Base-by-base conservation (phyloP, 2,797 vertebrate species). In the Odontamblyopus lacepedii region DNA sequence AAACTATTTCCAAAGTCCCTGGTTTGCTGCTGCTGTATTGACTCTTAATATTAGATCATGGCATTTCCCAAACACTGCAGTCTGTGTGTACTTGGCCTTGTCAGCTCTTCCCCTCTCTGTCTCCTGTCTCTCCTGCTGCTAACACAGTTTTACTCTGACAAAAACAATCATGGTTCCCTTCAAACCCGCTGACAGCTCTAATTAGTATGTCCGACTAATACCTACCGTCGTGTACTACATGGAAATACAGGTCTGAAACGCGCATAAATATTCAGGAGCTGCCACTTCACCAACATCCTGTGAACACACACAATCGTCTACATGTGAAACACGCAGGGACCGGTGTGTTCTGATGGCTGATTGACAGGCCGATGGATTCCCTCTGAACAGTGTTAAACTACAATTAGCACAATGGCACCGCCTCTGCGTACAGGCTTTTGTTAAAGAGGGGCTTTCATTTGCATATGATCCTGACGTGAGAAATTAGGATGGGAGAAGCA, bases 81-180 rank as follows among this genome's bases (percentile, higher is more conserved):
- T 38, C 32, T 41, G 35, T n/a, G 18, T 11, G 62, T 41, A 63
- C 62, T 63, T 38, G 61, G 30, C 30, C 63, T 48, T 26, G 23
- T 80, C 80, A 75, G 67, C 70, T 26, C 19, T 23, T 5, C 19
- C 63, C 12, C 61, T 35, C 30, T 18, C n/a, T 6, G 62, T 64
- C 63, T 48, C 38, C 12, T 7, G 63, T 65, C 41, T 66, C 63
- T 53, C 23, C 59, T 72, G 83, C 81, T 69, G 74, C 75, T 90
- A 85, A 91, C 81, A 78, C 82, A 84, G 83, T 80, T 83, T 90
- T 92, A 82, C 81, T 90, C 83, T 67, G 81, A 71, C 65, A 75
- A 74, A 59, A 80, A 80, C 92, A 92, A 93, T 92, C 91, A 91
- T 89, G 80, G 88, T 92, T 86, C 92, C 91, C 86, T 91, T 93